Evolutionary conservation across 2,888 invertebrate genomes (phyloP).

Genomic region (Monoplex corrugatus): DNA sequence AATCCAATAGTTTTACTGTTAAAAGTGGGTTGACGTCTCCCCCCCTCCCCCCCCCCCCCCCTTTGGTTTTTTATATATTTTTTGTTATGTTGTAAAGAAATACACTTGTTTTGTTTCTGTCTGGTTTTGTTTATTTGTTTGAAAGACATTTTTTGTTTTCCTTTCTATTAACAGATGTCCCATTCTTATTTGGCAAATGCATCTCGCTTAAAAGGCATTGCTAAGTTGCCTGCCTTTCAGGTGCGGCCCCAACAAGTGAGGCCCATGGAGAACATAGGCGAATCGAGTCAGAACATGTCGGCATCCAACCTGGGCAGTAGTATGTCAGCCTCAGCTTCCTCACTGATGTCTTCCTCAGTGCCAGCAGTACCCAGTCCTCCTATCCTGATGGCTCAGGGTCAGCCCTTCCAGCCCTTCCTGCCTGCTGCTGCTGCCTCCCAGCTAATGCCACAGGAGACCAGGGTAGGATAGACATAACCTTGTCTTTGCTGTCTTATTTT

Average conservation of each 20-base stretch:
- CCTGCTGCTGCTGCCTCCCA: slow-evolving; percentile 80
- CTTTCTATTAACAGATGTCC: neutral
- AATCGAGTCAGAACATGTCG: neutral
- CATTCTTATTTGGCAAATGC: neutral
- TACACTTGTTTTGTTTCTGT: no score
- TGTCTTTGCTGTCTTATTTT: neutral
- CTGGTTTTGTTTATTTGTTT: no score
- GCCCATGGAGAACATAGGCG: slow-evolving; percentile 50
- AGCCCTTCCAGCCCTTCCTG: slow-evolving; percentile 89
- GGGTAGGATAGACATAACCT: slow-evolving; percentile 69
- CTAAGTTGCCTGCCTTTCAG: slow-evolving; percentile 58
- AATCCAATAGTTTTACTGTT: no score
- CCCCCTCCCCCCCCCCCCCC: no score
- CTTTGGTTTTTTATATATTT: no score
- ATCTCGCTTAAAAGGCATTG: slow-evolving; percentile 14
- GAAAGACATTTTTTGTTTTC: no score
- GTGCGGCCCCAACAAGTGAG: slow-evolving; percentile 91
- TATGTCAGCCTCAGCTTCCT: slow-evolving; percentile 44
- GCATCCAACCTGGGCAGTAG: neutral
- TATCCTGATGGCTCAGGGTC: slow-evolving; percentile 66
- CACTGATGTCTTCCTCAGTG: slow-evolving; percentile 55
- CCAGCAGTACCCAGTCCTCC: slow-evolving; percentile 73
- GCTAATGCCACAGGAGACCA: slow-evolving; percentile 77
- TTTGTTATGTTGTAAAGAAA: no score
- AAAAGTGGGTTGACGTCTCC: no score